phyloP scores from a whole-genome alignment of 2,888 invertebrate species.

The Cerceris rybyensis region DNA sequence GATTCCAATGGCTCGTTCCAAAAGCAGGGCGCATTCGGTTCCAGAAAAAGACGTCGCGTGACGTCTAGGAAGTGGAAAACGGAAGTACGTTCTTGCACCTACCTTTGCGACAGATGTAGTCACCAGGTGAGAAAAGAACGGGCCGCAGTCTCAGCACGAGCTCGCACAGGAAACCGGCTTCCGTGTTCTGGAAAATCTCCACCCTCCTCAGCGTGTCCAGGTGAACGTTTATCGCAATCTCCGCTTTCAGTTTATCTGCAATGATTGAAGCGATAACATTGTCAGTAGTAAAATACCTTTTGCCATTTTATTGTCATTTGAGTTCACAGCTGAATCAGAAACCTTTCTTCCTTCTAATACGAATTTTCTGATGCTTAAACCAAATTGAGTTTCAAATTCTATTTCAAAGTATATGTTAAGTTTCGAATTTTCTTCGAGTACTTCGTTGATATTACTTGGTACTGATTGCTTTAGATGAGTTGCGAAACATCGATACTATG shows the following conservation, averaged over 20 bases:
- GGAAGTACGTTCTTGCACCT: slow-evolving; percentile 63
- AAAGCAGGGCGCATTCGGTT: slow-evolving; percentile 33
- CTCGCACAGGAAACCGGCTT: slow-evolving; percentile 99
- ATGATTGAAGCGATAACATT: slow-evolving; percentile 14
- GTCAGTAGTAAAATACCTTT: neutral
- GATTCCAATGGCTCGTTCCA: slow-evolving; percentile 58
- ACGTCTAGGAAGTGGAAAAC: neutral
- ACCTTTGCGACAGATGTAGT: slow-evolving; percentile 99
- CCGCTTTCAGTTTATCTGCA: slow-evolving; percentile 97
- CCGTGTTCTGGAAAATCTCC: slow-evolving; percentile 99
- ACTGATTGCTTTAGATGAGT: too few relatives aligned
- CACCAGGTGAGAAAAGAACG: slow-evolving; percentile 98
- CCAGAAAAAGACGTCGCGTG: slow-evolving; percentile 14
- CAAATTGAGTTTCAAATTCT: too few relatives aligned
- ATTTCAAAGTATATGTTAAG: too few relatives aligned
- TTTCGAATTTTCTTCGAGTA: too few relatives aligned
- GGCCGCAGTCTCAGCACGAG: slow-evolving; percentile 96
- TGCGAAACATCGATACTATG: too few relatives aligned
- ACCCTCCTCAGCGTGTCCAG: slow-evolving; percentile 98
- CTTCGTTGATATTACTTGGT: too few relatives aligned
- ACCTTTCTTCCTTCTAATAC: too few relatives aligned
- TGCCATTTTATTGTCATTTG: neutral
- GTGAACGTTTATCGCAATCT: slow-evolving; percentile 99
- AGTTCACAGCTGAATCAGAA: too few relatives aligned
- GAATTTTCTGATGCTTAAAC: too few relatives aligned